Base-by-base conservation (phyloP, 2,888 invertebrate species). In the Ptychoptera albimana region DNA sequence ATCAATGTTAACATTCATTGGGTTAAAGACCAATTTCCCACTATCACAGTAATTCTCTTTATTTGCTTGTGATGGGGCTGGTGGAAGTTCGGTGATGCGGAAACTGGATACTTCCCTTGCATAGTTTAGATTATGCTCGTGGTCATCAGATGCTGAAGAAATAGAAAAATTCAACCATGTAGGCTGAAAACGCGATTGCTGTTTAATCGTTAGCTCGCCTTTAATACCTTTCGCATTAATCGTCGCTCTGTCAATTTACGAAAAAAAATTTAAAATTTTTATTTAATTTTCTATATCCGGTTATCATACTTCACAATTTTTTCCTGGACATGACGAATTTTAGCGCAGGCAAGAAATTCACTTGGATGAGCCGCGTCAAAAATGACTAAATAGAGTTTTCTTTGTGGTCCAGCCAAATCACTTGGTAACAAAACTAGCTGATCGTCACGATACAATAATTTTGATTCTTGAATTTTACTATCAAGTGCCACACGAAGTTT, bases 121-220 rank as follows among this genome's bases (percentile, higher is more conserved):
- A 56, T 82, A 83, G 31, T 82, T 77, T 2, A 82, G 68, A 56
- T 78, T 77, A 1, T 78, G 76, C 61, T 80, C 78, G 45, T 79
- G 68, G 52, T 79, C 73, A 39, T 74, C 72, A 53, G 75, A 71
- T 0, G 82, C 67, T 1, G 83, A 72, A 1, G 71, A 70, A 29
- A 84, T 60, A 35, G 79, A 75, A 54, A 89, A 78, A 57, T 77
- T 79, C 0, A 82, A 67, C 69, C 82, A 82, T 0, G 88, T 88
- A 0, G 87, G 84, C 61, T 89, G 83, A 59, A 84, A 88, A 16
- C 79, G 81, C 0, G 86, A 85, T 31, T 79, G 74, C 62, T 92
- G 92, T 1, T 70, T 73, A 48, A 93, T 73, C 9, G 74, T 77
- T 2, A 93, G 70, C 43, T 79, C 75, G 0, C 92, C 92, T 55